Conservation (phyloP, 2,797 vertebrate genomes). For the Arremon aurantiirostris region DNA sequence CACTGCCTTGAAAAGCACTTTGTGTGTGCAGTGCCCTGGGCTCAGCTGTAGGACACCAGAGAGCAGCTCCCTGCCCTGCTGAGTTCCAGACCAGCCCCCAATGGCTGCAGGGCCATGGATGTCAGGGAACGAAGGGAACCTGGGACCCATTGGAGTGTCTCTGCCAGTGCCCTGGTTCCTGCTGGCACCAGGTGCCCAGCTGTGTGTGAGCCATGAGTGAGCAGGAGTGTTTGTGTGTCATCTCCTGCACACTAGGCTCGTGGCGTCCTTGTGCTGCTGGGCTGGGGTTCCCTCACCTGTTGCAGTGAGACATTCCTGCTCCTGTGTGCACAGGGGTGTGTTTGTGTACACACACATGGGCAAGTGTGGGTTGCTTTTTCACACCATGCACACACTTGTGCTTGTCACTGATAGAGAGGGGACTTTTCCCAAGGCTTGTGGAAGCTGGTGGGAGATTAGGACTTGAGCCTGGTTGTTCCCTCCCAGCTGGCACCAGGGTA, state of each 20-base stretch:
- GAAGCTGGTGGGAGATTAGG: background rate
- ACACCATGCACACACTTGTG: rapidly evolving
- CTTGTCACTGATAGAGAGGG: background rate
- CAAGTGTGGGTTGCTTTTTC: rapidly evolving
- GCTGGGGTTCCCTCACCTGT: background rate
- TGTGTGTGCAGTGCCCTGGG: background rate
- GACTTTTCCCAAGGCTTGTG: background rate
- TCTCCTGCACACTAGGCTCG: rapidly evolving
- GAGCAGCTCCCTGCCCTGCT: rapidly evolving
- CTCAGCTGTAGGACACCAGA: background rate
- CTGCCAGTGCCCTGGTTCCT: background rate
- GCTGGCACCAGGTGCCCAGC: background rate
- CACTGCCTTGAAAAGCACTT: background rate
- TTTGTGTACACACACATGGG: rapidly evolving
- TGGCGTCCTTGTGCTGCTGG: background rate
- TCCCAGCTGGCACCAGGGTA: background rate
- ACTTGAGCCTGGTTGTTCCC: background rate
- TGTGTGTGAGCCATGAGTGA: background rate
- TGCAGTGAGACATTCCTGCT: background rate
- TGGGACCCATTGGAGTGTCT: background rate
- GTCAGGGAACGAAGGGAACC: background rate
- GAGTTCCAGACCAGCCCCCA: background rate
- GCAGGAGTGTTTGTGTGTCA: rapidly evolving
- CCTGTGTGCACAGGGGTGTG: rapidly evolving
- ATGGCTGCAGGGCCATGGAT: rapidly evolving